Conservation (phyloP, 2,888 invertebrate genomes). For the Spisula solida region DNA sequence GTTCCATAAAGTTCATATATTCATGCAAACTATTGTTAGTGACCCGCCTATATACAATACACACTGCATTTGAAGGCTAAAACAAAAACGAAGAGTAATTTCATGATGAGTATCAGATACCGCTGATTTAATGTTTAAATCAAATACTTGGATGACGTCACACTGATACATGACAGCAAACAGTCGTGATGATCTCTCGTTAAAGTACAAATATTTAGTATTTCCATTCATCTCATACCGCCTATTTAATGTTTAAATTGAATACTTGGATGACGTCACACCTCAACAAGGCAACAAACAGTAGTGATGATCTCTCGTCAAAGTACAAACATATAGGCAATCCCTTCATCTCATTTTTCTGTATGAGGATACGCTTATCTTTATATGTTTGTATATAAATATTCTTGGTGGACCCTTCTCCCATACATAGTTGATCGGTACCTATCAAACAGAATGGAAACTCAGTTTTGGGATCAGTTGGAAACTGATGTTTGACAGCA, state of each 20-base stretch:
- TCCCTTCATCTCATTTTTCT: not conserved
- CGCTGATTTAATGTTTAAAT: not conserved
- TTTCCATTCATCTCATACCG: too few species aligned
- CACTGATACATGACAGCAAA: not conserved
- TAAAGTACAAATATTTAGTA: too few species aligned
- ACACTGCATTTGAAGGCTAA: too few species aligned
- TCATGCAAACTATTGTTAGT: too few species aligned
- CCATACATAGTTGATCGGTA: not conserved
- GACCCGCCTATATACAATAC: too few species aligned
- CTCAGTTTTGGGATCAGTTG: not conserved
- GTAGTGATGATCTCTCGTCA: not conserved
- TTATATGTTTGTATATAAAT: not conserved
- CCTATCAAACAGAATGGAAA: conserved; percentile 2
- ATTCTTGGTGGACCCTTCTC: not conserved
- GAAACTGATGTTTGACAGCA: not conserved
- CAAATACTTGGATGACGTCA: not conserved
- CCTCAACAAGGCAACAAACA: not conserved
- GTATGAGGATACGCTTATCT: not conserved
- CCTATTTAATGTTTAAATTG: not conserved
- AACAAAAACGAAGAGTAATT: too few species aligned
- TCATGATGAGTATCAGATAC: too few species aligned
- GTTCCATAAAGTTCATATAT: too few species aligned
- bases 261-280: not conserved
- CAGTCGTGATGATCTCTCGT: not conserved
- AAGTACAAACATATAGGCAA: not conserved